Evolutionary conservation across 2,113 vertebrate genomes (phyloP).

Genomic region (Grallaria varia): DNA sequence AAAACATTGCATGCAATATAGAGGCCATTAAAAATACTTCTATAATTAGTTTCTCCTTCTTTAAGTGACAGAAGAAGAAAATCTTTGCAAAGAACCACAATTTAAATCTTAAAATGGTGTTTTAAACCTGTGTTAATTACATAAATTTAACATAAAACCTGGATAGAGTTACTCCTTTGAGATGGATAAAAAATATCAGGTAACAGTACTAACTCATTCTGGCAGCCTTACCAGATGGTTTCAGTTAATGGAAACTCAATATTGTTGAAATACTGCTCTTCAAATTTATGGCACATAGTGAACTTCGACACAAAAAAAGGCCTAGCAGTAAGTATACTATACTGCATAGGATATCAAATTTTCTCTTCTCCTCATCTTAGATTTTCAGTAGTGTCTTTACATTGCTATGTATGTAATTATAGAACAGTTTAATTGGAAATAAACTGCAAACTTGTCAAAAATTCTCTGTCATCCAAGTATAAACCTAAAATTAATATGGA

Average conservation of each 20-base stretch:
- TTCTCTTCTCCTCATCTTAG: neutral
- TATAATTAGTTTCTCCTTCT: neutral
- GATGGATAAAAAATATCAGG: neutral
- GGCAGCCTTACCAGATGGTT: neutral
- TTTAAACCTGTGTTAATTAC: neutral
- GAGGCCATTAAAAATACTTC: neutral
- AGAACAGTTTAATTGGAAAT: neutral
- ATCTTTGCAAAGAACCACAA: neutral
- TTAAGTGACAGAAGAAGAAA: neutral
- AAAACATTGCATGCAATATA: neutral
- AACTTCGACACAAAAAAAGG: neutral
- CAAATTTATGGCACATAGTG: neutral
- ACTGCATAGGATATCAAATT: neutral
- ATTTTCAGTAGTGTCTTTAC: neutral
- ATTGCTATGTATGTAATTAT: neutral
- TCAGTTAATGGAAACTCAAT: neutral
- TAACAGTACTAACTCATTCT: neutral
- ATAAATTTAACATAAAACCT: neutral
- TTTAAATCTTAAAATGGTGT: neutral
- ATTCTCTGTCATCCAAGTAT: neutral
- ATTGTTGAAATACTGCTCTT: neutral
- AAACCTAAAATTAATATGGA: neutral
- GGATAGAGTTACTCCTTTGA: neutral
- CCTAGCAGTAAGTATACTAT: neutral
- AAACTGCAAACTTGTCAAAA: neutral